Conservation (phyloP, 2,888 invertebrate species). For the Chironomus tentans region DNA sequence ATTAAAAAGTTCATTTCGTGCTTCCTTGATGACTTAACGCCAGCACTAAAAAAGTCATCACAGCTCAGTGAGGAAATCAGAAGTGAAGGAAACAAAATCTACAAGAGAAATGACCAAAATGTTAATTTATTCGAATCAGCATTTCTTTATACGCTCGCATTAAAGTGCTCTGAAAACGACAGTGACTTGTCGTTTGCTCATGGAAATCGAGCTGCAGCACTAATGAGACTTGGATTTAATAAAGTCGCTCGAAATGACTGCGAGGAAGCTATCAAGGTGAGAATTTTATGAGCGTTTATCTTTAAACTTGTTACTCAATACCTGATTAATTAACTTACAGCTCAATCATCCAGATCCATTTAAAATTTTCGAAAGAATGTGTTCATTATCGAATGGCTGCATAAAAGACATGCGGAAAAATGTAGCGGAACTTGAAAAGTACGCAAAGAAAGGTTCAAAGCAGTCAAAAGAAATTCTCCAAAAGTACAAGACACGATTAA, state of each 20-base stretch:
- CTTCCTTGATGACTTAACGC: background rate
- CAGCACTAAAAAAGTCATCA: constrained; percentile 6
- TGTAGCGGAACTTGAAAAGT: constrained; percentile 8
- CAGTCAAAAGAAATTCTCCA: constrained; percentile 14
- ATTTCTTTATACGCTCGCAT: background rate
- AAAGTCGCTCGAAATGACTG: constrained; percentile 37
- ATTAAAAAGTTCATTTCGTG: background rate
- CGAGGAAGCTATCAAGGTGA: constrained; percentile 33
- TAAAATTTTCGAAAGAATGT: constrained; percentile 17
- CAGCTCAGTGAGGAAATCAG: constrained; percentile 11
- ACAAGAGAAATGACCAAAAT: background rate
- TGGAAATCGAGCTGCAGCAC: constrained; percentile 38
- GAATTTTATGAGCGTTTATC: too few species aligned
- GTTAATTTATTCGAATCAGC: constrained; percentile 2
- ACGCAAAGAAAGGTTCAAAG: constrained; percentile 2
- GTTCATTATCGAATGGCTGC: background rate
- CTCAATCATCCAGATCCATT: constrained; percentile 30
- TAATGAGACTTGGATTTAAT: constrained; percentile 36
- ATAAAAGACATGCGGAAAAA: constrained; percentile 14
- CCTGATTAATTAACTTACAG: too few species aligned
- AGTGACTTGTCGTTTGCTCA: constrained; percentile 30
- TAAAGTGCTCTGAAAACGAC: background rate
- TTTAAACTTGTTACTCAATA: too few species aligned
- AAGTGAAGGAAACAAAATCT: constrained; percentile 18
- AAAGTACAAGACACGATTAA: constrained; percentile 10